Base-by-base conservation (phyloP, 2,797 vertebrate genomes). In the Melanotaenia trifasciata region DNA sequence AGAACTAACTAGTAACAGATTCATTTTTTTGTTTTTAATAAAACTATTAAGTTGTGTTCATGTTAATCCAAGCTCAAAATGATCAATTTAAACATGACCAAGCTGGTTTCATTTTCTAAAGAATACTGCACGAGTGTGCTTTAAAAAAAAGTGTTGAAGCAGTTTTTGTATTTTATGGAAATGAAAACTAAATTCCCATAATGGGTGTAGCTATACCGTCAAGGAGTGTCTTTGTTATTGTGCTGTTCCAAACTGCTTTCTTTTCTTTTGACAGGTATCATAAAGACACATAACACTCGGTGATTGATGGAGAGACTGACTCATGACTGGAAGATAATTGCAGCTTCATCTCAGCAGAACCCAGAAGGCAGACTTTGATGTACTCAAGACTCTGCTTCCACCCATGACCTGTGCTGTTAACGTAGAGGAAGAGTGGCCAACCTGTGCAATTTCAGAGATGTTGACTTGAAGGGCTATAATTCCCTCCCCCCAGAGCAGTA, bases 241-340 rank as follows among this genome's bases (percentile, higher is more conserved):
- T 24, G 16, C 10, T 0, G 0, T 3, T 61, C 58, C 80, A 3
- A 86, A 65, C 67, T 4, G 2, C 26, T 74, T 78, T 1, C 2
- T 1, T 76, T 35, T 82, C 2, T 70, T 28, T 74, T 16, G 32
- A 30, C 40, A 95, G 95, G 84, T 95, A 94, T 86, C 90, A 83
- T 70, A 92, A 94, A 69, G 93, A 92, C 87, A 94, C 94, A 83
- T 95, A 94, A 90, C 89, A 76, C 40, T 81, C 20, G 22, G 53
- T 14, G 30, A 69, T 47, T 18, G 62, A 80, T 79, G 84, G 75
- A 89, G 88, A 88, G 78, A 82, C 28, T 67, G 84, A 91, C 84
- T 76, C 32, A 61, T 81, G 88, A 88, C 75, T 69, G 76, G 90
- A 90, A 85, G 81, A 86, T 62, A 16, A 74, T 58, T 85, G 82